Evolutionary conservation across 2,888 invertebrate genomes (phyloP).

Genomic region (Oxyscelio sp.): DNA sequence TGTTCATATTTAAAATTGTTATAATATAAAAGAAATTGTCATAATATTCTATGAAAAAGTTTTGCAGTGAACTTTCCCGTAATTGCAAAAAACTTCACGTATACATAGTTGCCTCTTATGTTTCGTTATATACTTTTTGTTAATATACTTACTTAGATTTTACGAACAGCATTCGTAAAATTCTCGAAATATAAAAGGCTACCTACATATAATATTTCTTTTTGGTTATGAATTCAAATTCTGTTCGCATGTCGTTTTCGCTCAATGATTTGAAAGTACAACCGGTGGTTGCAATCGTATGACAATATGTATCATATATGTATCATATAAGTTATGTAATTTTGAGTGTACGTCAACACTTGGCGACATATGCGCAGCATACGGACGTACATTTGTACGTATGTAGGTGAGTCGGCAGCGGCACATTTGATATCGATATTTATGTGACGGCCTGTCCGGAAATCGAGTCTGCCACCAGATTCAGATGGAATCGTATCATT

Average conservation of each 20-base stretch:
- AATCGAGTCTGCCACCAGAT: constrained; percentile 72
- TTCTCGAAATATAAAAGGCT: too few relatives aligned
- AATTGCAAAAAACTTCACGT: too few relatives aligned
- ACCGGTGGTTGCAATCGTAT: constrained; percentile 33
- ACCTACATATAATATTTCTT: constrained; percentile 39
- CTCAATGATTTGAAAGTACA: constrained; percentile 7
- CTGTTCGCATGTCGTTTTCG: constrained; percentile 16
- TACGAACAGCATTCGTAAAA: too few relatives aligned
- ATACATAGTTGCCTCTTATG: too few relatives aligned
- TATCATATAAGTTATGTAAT: constrained; percentile 65
- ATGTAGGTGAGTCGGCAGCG: constrained; percentile 39
- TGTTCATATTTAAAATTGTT: too few relatives aligned
- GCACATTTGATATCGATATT: constrained; percentile 75
- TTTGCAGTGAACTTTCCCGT: too few relatives aligned
- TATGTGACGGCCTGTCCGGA: constrained; percentile 76
- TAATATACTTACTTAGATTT: too few relatives aligned
- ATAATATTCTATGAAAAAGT: too few relatives aligned
- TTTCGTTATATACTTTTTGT: too few relatives aligned
- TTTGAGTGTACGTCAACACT: constrained; percentile 62
- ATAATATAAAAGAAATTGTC: too few relatives aligned
- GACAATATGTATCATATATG: constrained; percentile 66
- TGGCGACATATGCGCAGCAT: constrained; percentile 37
- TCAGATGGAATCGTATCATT: constrained; percentile 74
- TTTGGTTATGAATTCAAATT: constrained; percentile 25
- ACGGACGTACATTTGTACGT: constrained; percentile 21